A percentile compares a stretch with the other conserved stretches of the same genome.
phyloP scores from a whole-genome alignment of 2,888 invertebrate species.

The Clitarchus hookeri region DNA sequence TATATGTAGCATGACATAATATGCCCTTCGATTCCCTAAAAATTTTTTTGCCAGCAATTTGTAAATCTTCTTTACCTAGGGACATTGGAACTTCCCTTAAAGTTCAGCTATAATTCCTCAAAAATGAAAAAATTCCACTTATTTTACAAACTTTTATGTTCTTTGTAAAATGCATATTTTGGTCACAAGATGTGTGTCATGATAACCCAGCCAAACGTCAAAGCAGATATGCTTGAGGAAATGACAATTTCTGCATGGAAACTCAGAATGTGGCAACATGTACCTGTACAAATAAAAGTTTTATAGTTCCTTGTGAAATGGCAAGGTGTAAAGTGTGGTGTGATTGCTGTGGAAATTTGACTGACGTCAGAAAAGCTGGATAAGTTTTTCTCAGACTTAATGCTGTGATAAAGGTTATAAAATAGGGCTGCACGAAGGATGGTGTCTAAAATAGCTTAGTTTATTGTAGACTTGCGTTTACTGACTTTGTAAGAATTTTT shows the following conservation, averaged over 20 bases:
- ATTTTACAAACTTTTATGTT: background rate
- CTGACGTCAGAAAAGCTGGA: background rate
- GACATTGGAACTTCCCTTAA: background rate
- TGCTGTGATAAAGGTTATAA: conserved; percentile 14
- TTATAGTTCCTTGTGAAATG: conserved; percentile 14
- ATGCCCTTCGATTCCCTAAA: background rate
- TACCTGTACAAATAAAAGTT: conserved; percentile 5
- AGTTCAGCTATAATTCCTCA: background rate
- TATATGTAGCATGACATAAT: background rate
- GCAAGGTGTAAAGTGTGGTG: background rate
- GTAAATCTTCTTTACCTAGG: background rate
- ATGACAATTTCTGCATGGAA: background rate
- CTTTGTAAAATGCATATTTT: background rate
- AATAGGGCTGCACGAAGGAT: background rate
- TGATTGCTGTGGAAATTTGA: background rate
- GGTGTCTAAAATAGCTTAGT: conserved; percentile 10
- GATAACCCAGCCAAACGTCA: background rate
- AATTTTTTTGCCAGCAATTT: background rate
- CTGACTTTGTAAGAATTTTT: conserved; percentile 3
- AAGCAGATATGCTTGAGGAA: background rate
- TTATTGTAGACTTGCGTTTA: background rate
- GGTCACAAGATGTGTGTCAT: background rate
- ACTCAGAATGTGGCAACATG: conserved; percentile 4
- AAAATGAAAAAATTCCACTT: too few species aligned
- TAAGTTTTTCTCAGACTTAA: background rate